These are phyloP conservation scores for Chiroxiphia lanceolata DNA, from an alignment of 2,797 vertebrate species.

Conservation along the genomic window DNA sequence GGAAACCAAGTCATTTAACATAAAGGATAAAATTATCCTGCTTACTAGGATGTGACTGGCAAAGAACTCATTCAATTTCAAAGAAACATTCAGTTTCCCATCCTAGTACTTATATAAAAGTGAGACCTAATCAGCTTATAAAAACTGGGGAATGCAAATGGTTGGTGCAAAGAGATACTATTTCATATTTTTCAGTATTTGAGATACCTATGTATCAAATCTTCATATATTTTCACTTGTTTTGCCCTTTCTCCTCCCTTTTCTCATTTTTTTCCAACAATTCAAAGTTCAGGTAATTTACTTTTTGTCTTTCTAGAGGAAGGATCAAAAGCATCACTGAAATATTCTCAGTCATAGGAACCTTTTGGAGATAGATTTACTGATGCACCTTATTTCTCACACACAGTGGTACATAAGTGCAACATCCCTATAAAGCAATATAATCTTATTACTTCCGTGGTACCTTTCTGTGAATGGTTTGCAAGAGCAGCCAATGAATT, in stretches of 20 bases:
- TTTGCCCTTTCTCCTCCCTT: background rate
- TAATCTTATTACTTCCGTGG: background rate
- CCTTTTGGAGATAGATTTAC: background rate
- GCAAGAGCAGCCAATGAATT: background rate
- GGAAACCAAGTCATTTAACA: background rate
- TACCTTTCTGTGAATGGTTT: background rate
- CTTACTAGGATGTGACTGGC: background rate
- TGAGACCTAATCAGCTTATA: background rate
- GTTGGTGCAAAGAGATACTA: background rate
- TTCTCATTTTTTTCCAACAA: accelerated
- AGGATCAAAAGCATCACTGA: background rate
- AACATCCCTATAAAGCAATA: background rate
- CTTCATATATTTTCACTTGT: background rate
- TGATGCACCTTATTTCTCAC: background rate
- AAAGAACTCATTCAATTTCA: background rate
- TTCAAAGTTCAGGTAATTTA: background rate
- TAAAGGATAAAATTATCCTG: background rate
- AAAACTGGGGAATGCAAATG: background rate
- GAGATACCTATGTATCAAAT: background rate
- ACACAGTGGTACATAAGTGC: background rate
- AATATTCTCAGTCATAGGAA: background rate
- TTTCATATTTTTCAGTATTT: background rate
- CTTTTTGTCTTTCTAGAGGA: background rate
- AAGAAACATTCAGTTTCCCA: background rate
- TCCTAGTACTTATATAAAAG: background rate